These are phyloP conservation scores for Bursaphelenchus okinawaensis DNA, from an alignment of 2,888 invertebrate genomes.

Conservation along the genomic window DNA sequence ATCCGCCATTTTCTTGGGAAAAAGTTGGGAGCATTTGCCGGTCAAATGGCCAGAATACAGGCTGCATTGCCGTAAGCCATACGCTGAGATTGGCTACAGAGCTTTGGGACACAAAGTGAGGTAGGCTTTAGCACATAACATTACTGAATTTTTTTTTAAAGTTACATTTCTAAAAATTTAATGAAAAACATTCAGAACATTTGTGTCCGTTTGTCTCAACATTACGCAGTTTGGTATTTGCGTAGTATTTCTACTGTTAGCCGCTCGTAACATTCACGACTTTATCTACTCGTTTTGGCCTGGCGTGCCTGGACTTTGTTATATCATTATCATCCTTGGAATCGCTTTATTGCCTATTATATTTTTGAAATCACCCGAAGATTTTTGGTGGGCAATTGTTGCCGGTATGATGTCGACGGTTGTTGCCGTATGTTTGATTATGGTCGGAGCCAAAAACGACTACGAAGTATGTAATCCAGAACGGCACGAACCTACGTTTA, in stretches of 20 bases:
- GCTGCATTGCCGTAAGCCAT: constrained; percentile 45
- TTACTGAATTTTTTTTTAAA: no score
- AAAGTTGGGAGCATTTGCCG: constrained; percentile 46
- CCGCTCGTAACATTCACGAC: constrained; percentile 53
- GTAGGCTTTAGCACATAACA: not conserved
- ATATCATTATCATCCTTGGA: constrained; percentile 47
- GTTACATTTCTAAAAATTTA: no score
- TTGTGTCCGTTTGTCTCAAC: constrained; percentile 49
- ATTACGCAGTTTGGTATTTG: constrained; percentile 53
- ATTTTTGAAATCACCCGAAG: constrained; percentile 53
- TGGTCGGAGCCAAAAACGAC: constrained; percentile 45
- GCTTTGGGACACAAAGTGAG: constrained; percentile 32
- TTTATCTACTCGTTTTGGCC: constrained; percentile 35
- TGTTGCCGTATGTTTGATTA: constrained; percentile 47
- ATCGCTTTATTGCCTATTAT: constrained; percentile 46
- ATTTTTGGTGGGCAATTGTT: constrained; percentile 43
- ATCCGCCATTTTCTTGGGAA: constrained; percentile 49
- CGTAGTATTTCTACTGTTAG: constrained; percentile 46
- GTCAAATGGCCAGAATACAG: constrained; percentile 48
- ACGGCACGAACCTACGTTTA: constrained; percentile 31
- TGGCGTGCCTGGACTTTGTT: constrained; percentile 35
- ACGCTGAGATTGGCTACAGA: constrained; percentile 51
- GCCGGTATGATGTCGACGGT: constrained; percentile 53
- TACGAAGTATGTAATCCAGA: constrained; percentile 28
- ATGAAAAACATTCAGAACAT: constrained; percentile 34